Conservation (phyloP, 2,113 vertebrate species). For the Grammomys dolichurus region DNA sequence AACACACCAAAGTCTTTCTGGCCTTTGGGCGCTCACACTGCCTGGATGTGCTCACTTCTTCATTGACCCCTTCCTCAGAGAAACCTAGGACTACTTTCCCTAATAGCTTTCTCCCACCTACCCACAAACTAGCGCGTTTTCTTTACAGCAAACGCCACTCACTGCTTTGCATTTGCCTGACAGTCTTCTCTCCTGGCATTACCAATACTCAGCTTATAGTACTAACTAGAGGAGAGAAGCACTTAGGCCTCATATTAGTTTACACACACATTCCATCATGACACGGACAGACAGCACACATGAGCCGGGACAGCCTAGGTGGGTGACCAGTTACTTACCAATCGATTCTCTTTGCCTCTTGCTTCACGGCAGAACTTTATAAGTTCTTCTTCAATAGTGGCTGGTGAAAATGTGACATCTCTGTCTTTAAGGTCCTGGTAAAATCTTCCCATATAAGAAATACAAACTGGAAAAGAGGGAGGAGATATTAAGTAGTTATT, state of each 20-base stretch:
- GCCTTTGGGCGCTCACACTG: neutral
- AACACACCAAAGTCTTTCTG: neutral
- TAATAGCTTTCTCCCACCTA: neutral
- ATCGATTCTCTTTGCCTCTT: slow-evolving; percentile 97
- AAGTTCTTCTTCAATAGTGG: slow-evolving; percentile 93
- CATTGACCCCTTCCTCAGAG: neutral
- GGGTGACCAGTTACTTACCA: slow-evolving; percentile 89
- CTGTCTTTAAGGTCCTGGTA: slow-evolving; percentile 93
- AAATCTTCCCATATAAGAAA: slow-evolving; percentile 94
- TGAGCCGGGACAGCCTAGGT: neutral
- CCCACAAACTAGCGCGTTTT: neutral
- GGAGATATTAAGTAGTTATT: slow-evolving; percentile 19
- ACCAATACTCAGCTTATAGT: neutral
- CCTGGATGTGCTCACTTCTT: neutral
- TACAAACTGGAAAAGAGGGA: slow-evolving; percentile 91
- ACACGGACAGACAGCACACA: neutral
- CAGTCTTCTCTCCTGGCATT: neutral
- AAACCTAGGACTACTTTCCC: neutral
- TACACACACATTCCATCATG: neutral
- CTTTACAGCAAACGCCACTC: neutral
- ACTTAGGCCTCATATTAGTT: neutral
- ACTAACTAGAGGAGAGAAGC: neutral
- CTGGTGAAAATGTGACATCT: slow-evolving; percentile 89
- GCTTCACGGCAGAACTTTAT: slow-evolving; percentile 92
- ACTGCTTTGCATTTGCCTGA: neutral